Percentiles rank a stretch among this genome's conserved stretches.
phyloP scores from a whole-genome alignment of 1,140 invertebrate species.

The Brachionus rotundiformis region DNA sequence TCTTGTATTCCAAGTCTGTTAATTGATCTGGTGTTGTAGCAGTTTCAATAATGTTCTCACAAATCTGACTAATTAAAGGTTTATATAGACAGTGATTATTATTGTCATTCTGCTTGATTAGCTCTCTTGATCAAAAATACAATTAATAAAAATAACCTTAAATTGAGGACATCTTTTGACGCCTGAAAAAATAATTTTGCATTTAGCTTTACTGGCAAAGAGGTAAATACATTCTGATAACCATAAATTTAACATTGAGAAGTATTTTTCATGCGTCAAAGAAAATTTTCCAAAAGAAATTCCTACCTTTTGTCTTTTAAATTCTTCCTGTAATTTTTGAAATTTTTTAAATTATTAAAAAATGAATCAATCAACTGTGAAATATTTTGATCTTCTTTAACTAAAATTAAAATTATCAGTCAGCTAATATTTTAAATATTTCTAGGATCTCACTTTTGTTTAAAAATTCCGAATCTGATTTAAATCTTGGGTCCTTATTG shows the following conservation, averaged over 20 bases:
- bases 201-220: too few relatives aligned
- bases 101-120: background rate
- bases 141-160: too few relatives aligned
- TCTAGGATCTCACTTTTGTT: conserved; percentile 9
- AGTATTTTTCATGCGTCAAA: too few relatives aligned
- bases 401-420: background rate
- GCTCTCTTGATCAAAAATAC: too few relatives aligned
- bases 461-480: conserved; percentile 27
- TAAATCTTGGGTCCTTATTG: background rate
- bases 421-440: background rate
- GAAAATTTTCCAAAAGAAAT: too few relatives aligned
- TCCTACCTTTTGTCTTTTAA: conserved; percentile 21
- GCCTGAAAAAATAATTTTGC: too few relatives aligned
- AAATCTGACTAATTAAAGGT: conserved; percentile 43
- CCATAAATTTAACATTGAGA: too few relatives aligned
- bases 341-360: conserved; percentile 27
- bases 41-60: conserved; percentile 40
- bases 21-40: background rate
- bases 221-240: too few relatives aligned
- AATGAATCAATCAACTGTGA: conserved; percentile 15
- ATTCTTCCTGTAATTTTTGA: background rate
- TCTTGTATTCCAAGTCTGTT: conserved; percentile 16
- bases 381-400: conserved; percentile 7
- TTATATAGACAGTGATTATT: conserved; percentile 22
- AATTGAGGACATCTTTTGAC: too few relatives aligned